Base-by-base conservation (phyloP, 2,797 vertebrate species). In the Epinephelus coioides region DNA sequence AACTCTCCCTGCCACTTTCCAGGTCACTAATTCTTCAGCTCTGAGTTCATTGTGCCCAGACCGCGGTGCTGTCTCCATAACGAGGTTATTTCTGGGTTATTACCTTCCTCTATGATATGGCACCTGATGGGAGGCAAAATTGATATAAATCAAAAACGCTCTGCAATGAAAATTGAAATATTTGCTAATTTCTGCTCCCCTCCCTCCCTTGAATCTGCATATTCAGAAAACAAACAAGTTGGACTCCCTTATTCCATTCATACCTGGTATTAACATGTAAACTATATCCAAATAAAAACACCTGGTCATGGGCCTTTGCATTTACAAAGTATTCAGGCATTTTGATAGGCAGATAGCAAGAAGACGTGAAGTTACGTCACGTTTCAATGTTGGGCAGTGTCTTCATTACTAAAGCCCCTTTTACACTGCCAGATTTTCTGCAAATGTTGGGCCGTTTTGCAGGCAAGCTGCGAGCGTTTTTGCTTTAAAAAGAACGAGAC, bases 81-180 rank as follows among this genome's bases (percentile, higher is more conserved):
- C 97, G 97, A 98, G 97, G 97, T 98, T 98, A 99, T 99, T 98
- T 98, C 97, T 98, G 98, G 97, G 97, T 98, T 98, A 98, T 99
- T 99, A 99, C 97, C 97, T 96, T 97, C 87, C 95, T 95, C 97
- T 95, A 95, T 96, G 96, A 96, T 97, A 96, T 95, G 96, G 96
- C 96, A 97, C 97, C 97, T 98, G 97, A 97, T 96, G 96, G 94
- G 96, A 96, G 95, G 93, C 94, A 94, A 97, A 98, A 98, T 96
- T 97, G 97, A 98, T 97, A 97, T 97, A 97, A 98, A 98, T 98
- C 97, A 98, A 97, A 97, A 96, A 96, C 91, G 93, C 94, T 95
- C 96, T 91, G 95, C 94, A 91, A 94, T 94, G 95, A 94, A 95
- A 97, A 96, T 96, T 88, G 92, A 93, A 96, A 95, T 91, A 91